These are phyloP conservation scores for Plemyria rubiginata DNA, from an alignment of 2,888 invertebrate species.

Conservation along the genomic window DNA sequence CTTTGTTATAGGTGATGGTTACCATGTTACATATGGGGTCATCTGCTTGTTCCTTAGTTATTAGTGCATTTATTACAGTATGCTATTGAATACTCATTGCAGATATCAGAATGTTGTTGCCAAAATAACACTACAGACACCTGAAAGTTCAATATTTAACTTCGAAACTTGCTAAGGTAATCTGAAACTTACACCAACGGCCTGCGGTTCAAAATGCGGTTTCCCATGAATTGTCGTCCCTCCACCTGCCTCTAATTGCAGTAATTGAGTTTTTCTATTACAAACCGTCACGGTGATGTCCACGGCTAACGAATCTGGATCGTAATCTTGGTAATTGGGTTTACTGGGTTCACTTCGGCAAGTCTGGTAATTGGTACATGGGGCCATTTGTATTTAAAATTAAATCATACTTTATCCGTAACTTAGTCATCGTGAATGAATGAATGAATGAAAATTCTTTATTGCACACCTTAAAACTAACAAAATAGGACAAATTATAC, in stretches of 20 bases:
- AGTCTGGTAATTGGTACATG: conserved; percentile 31
- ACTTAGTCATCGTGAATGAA: no score
- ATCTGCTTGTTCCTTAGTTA: no score
- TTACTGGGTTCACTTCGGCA: conserved; percentile 40
- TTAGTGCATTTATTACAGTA: no score
- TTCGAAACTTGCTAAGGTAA: neutral
- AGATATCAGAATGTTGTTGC: no score
- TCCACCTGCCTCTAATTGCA: conserved; percentile 60
- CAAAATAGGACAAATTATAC: no score
- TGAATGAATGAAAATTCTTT: no score
- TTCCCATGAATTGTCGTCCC: conserved; percentile 44
- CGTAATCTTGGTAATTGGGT: conserved; percentile 62
- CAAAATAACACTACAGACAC: neutral
- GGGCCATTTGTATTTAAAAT: conserved; percentile 3
- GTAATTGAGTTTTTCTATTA: conserved; percentile 58
- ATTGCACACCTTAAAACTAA: no score
- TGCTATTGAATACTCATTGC: no score
- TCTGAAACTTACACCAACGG: neutral
- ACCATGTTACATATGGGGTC: no score
- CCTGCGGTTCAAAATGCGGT: conserved; percentile 37
- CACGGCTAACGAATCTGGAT: conserved; percentile 50
- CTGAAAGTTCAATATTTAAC: neutral
- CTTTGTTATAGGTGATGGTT: no score
- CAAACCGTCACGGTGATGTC: conserved; percentile 57
- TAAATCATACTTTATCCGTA: neutral